A percentile compares a stretch with the other conserved stretches of the same genome.
Conservation (phyloP, 1,140 invertebrate genomes). For the Myzus persicae region DNA sequence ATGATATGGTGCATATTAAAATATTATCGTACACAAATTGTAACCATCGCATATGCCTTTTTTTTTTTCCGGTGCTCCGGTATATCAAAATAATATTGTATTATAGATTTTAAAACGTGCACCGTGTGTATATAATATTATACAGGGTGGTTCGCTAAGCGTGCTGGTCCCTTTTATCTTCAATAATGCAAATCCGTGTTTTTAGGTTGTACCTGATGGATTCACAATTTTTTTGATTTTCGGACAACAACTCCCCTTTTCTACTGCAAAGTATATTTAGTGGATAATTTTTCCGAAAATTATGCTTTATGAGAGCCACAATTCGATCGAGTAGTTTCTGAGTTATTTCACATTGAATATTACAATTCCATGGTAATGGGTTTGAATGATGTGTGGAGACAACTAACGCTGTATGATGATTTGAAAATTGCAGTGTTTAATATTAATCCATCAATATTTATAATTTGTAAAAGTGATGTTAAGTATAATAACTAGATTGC, state of each 20-base stretch:
- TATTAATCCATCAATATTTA: not conserved
- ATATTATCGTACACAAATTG: not conserved
- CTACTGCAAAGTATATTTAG: not conserved
- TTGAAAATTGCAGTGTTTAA: not conserved
- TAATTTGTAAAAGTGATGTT: not conserved
- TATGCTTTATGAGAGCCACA: not conserved
- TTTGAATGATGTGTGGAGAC: not conserved
- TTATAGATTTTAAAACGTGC: not conserved
- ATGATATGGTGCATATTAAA: not conserved
- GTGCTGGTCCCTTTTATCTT: too few species aligned
- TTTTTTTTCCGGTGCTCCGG: not conserved
- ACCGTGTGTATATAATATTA: too few species aligned
- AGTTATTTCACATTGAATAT: not conserved
- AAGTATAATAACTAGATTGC: not conserved
- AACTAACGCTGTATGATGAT: not conserved
- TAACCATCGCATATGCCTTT: not conserved
- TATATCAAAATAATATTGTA: not conserved
- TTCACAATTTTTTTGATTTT: not conserved
- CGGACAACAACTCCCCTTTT: not conserved
- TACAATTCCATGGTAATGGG: not conserved
- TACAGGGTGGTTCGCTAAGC: too few species aligned
- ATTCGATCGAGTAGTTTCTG: not conserved
- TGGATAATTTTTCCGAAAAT: too few species aligned
- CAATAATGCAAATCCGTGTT: too few species aligned
- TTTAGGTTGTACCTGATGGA: not conserved